phyloP scores from a whole-genome alignment of 2,113 vertebrate species.

The Vulpes lagopus region DNA sequence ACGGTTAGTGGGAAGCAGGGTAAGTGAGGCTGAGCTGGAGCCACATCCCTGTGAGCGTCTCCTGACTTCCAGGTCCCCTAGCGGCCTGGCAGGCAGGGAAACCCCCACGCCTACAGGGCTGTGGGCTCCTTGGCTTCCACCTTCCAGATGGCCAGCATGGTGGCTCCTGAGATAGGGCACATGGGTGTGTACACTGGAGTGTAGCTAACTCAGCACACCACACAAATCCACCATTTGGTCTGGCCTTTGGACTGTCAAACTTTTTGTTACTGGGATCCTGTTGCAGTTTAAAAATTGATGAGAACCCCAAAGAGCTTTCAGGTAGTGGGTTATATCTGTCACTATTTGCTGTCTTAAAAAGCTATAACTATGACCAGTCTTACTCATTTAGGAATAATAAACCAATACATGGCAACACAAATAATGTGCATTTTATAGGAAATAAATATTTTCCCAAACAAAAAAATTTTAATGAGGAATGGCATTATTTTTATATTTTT shows the following conservation, averaged over 20 bases:
- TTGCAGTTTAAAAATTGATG: background rate
- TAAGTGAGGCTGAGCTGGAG: background rate
- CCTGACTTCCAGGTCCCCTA: background rate
- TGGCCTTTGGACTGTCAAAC: background rate
- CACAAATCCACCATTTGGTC: background rate
- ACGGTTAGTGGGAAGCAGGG: background rate
- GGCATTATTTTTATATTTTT: background rate
- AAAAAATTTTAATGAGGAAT: background rate
- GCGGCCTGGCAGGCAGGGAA: background rate
- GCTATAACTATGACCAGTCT: background rate
- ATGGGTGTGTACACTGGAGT: background rate
- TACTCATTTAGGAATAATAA: background rate
- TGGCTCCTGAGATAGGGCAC: background rate
- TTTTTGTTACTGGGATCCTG: background rate
- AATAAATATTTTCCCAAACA: background rate
- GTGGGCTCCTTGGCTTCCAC: accelerated
- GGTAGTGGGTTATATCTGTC: background rate
- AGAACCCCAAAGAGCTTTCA: background rate
- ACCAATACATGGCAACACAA: background rate
- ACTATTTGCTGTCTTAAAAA: background rate
- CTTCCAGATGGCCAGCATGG: no score
- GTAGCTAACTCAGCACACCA: no score
- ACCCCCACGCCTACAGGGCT: no score
- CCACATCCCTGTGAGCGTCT: background rate
- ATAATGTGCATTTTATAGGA: background rate